These are phyloP conservation scores for Scaptomyza parva DNA, from an alignment of 2,888 invertebrate species.

Conservation along the genomic window DNA sequence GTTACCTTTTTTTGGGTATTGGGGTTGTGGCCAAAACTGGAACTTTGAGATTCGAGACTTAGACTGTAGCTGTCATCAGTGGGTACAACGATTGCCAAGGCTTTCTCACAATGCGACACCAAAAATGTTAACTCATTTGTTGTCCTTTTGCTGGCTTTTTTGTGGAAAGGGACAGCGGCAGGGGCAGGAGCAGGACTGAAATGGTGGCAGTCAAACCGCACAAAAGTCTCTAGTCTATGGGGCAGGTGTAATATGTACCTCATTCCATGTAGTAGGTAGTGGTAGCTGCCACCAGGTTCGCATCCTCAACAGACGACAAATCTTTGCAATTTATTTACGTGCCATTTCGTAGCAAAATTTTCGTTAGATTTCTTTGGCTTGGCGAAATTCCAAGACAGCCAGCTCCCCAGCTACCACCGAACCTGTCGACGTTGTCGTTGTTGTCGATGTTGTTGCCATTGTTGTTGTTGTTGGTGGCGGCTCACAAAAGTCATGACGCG, in stretches of 20 bases:
- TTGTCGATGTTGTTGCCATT: constrained; percentile 18
- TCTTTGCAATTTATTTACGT: constrained; percentile 81
- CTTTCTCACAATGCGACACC: constrained; percentile 54
- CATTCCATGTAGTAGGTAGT: constrained; percentile 18
- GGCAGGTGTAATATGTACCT: constrained; percentile 35
- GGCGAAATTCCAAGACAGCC: constrained; percentile 74
- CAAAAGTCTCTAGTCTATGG: constrained; percentile 37
- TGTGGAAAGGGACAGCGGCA: not conserved
- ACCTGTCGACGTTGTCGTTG: constrained; percentile 36
- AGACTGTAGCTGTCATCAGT: constrained; percentile 33
- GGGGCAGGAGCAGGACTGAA: not conserved
- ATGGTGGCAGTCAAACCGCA: constrained; percentile 17
- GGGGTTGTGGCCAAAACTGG: constrained; percentile 1
- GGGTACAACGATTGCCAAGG: constrained; percentile 56
- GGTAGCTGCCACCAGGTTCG: constrained; percentile 40
- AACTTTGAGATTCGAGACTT: not conserved
- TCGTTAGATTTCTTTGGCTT: constrained; percentile 74
- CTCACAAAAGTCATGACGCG: constrained; percentile 77
- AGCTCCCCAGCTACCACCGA: constrained; percentile 36
- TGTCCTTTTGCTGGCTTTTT: constrained; percentile 58
- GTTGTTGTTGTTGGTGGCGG: constrained; percentile 46
- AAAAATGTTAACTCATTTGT: constrained; percentile 77
- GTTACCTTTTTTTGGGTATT: not conserved
- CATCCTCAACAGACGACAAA: constrained; percentile 69
- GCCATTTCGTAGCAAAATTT: constrained; percentile 76